A percentile compares a stretch with the other conserved stretches of the same genome.
Evolutionary conservation across 2,797 vertebrate genomes (phyloP).

Genomic region (Mus caroli): DNA sequence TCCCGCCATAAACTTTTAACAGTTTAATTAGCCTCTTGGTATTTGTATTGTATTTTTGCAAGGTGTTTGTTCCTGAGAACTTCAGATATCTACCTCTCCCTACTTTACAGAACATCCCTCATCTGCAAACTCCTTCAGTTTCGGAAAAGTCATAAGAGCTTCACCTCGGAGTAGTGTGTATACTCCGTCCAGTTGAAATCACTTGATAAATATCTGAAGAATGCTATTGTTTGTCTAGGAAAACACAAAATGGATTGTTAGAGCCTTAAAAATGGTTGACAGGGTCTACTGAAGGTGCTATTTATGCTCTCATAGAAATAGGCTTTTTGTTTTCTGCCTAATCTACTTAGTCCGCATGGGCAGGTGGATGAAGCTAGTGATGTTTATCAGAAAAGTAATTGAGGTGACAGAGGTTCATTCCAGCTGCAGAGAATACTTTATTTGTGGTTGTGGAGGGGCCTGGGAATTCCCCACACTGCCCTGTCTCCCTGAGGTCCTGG

Average conservation of each 20-base stretch:
- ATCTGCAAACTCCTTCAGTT: conserved; percentile 21
- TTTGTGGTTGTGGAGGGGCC: neutral
- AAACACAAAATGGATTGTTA: conserved; percentile 85
- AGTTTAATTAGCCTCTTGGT: conserved; percentile 73
- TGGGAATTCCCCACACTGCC: neutral
- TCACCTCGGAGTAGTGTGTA: conserved; percentile 83
- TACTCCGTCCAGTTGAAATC: conserved; percentile 80
- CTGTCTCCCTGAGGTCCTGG: neutral
- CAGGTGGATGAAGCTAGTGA: conserved; percentile 62
- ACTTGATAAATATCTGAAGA: conserved; percentile 87
- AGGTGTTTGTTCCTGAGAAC: neutral
- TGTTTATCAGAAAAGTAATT: conserved; percentile 68
- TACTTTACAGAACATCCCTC: neutral
- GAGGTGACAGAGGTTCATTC: conserved; percentile 50
- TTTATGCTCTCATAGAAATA: conserved; percentile 78
- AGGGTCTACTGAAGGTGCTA: conserved; percentile 72
- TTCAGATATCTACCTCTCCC: neutral
- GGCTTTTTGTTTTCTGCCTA: conserved; percentile 77
- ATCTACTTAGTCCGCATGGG: conserved; percentile 43
- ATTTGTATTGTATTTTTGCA: neutral
- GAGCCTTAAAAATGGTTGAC: conserved; percentile 79
- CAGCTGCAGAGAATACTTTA: conserved; percentile 14
- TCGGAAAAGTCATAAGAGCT: conserved; percentile 64
- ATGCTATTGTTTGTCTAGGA: conserved; percentile 84
- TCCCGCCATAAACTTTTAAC: neutral